Evolutionary conservation across 2,797 vertebrate species (phyloP).

Genomic region (Tragopan temminckii): DNA sequence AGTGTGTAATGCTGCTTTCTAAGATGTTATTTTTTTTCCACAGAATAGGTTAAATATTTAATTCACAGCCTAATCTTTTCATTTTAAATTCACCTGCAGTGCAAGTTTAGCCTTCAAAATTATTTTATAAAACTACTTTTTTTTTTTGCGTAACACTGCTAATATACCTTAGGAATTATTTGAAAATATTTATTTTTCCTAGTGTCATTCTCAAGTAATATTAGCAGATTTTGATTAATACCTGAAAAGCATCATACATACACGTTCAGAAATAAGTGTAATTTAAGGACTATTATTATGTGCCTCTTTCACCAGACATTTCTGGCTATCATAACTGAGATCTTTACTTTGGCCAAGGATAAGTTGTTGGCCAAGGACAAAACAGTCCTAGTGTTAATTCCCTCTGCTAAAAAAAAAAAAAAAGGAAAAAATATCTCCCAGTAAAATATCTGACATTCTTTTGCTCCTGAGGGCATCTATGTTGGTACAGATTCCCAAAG

Average conservation of each 20-base stretch:
- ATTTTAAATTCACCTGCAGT: constrained; percentile 39
- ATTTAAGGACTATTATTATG: not conserved
- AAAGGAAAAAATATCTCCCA: not conserved
- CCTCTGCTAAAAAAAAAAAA: too few species aligned
- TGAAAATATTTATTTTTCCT: constrained; percentile 1
- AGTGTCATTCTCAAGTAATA: not conserved
- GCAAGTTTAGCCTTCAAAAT: constrained; percentile 39
- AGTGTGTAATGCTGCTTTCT: not conserved
- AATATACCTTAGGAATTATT: not conserved
- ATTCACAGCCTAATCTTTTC: not conserved
- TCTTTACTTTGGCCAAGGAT: not conserved
- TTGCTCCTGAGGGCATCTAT: not conserved
- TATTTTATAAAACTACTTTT: constrained; percentile 30
- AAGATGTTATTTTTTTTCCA: constrained; percentile 6
- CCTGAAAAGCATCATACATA: not conserved
- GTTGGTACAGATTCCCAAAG: not conserved
- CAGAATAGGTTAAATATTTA: constrained; percentile 42
- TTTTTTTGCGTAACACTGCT: not conserved
- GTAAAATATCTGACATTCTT: not conserved
- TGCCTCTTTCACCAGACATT: not conserved
- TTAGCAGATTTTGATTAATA: not conserved
- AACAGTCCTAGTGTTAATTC: not conserved
- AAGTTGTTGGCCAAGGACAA: not conserved
- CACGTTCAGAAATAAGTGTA: not conserved
- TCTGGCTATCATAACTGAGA: not conserved